Evolutionary conservation across 2,113 vertebrate genomes (phyloP), one percentile per base, ranked within the genome.

Genomic region (Syngnathoides biaculeatus): DNA sequence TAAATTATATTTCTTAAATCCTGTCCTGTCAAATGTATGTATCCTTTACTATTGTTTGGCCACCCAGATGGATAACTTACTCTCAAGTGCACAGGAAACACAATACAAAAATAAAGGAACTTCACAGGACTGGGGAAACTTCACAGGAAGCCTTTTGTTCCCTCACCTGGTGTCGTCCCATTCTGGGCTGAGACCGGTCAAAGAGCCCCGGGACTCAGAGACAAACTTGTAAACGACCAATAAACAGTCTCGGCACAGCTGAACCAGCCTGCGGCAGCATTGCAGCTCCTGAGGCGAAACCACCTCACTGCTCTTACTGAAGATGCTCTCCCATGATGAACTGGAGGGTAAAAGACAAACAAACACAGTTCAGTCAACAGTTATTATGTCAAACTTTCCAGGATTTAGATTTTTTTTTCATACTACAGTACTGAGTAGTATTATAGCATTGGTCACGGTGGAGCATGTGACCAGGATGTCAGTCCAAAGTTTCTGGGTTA

Each of bases 181-280:
- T 69, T 95, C 93, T 0, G 93, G 88, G 77, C 90, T 93, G 72
- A 93, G 83, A 68, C 93, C 94, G 6, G 91, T 92, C 74, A 95
- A 73, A 7, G 95, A 94, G 72, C 94, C 93, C 43, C 94, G 92
- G 40, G 94, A 92, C 72, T 98, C 96, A 0, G 89, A 89, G 24
- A 96, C 93, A 38, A 95, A 95, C 90, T 97, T 98, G 93, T 98
- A 99, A 83, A 97, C 95, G 68, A 98, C 93, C 64, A 99, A 89
- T 82, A 99, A 91, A 85, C 96, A 98, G 88, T 96, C 94, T 74
- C 96, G 93, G 77, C 96, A 98, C 74, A 99, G 95, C 87, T 97
- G 94, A 10, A 98, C 96, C 84, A 99, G 85, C 72, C 94, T 92
- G 70, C 93, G 95, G 89, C 96, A 99, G 83, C 96, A 99, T 69